phyloP scores from a whole-genome alignment of 2,797 vertebrate species.

The Acridotheres tristis region DNA sequence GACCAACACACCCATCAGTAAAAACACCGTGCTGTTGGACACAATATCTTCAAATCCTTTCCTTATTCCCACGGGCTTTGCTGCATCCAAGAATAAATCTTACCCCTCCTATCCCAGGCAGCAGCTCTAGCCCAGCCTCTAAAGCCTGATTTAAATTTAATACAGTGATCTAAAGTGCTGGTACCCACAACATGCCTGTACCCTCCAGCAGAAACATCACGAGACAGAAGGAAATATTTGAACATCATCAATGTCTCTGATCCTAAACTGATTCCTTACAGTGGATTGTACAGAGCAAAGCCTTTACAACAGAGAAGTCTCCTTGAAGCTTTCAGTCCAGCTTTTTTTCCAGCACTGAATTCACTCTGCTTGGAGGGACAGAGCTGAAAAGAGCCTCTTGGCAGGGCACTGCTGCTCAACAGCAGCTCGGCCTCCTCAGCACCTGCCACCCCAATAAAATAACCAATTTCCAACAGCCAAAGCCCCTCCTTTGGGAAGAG shows the following conservation, averaged over 20 bases:
- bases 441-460: background rate
- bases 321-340: background rate
- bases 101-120: background rate
- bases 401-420: background rate
- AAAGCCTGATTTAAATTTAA: background rate
- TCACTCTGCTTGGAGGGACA: background rate
- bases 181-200: fast-evolving
- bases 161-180: background rate
- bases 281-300: background rate
- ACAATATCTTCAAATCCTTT: background rate
- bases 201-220: background rate
- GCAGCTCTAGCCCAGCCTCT: background rate
- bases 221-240: background rate
- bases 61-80: background rate
- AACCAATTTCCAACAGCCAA: background rate
- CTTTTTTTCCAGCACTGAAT: background rate
- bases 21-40: background rate
- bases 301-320: background rate
- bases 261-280: background rate
- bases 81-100: background rate
- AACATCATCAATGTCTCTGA: background rate
- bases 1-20: background rate
- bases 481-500: background rate
- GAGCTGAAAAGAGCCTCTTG: background rate
- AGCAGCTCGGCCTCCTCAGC: background rate